Conservation (phyloP, 2,888 invertebrate genomes). For the Timandra comae region DNA sequence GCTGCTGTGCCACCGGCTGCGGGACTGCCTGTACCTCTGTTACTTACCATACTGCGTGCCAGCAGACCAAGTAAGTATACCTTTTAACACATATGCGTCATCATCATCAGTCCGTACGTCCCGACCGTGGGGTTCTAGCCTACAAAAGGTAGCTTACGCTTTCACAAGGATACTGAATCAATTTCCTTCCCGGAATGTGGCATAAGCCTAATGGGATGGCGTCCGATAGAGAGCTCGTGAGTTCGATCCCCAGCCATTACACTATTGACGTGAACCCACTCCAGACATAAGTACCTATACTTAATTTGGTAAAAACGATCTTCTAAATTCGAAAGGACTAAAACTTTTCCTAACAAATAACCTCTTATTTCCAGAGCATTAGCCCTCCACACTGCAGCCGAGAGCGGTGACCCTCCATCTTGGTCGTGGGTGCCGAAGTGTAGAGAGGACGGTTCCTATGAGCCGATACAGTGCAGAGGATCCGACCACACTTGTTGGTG, state of each 20-base stretch:
- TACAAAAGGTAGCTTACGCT: too few species aligned
- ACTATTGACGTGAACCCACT: too few species aligned
- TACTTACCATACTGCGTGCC: conserved; percentile 84
- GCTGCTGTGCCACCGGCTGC: conserved; percentile 92
- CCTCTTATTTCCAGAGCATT: conserved; percentile 39
- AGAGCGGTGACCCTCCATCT: conserved; percentile 83
- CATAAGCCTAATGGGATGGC: too few species aligned
- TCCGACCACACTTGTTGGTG: conserved; percentile 87
- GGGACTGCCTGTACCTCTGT: conserved; percentile 88
- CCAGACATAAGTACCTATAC: too few species aligned
- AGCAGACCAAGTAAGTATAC: conserved; percentile 72
- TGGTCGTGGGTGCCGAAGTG: conserved; percentile 86
- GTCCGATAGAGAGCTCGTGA: too few species aligned
- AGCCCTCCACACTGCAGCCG: conserved; percentile 63
- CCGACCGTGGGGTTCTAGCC: too few species aligned
- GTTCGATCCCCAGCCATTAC: too few species aligned
- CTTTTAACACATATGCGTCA: too few species aligned
- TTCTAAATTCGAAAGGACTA: background rate
- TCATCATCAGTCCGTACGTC: too few species aligned
- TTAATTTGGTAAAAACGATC: too few species aligned
- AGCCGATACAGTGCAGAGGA: conserved; percentile 83
- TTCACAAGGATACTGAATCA: too few species aligned
- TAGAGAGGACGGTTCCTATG: conserved; percentile 81
- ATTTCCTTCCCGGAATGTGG: too few species aligned
- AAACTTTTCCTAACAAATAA: background rate